Conservation (phyloP, 2,888 invertebrate species). For the Schizaphis graminum region DNA sequence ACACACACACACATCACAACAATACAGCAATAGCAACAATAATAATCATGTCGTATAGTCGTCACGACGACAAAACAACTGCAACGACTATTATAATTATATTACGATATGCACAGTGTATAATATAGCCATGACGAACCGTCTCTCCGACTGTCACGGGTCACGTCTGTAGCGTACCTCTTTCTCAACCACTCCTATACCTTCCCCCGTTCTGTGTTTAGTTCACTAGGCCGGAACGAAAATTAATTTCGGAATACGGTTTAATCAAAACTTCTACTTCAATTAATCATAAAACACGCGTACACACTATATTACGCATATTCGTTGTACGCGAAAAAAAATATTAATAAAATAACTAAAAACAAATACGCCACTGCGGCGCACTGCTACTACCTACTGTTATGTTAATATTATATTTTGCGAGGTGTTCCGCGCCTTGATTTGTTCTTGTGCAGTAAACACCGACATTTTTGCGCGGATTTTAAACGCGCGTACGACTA, state of each 20-base stretch:
- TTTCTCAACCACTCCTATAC: neutral
- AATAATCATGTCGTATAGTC: neutral
- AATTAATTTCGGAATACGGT: conserved; percentile 57
- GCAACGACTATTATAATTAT: neutral
- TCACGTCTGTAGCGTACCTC: neutral
- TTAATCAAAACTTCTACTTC: conserved; percentile 56
- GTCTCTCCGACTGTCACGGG: neutral
- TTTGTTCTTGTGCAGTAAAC: neutral
- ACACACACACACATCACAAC: neutral
- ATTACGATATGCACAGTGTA: neutral
- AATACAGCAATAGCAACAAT: neutral
- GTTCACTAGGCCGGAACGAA: conserved; percentile 51
- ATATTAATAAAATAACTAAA: neutral
- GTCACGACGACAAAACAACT: neutral
- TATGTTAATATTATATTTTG: neutral
- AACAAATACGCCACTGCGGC: neutral
- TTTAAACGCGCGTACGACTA: neutral
- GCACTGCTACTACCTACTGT: neutral
- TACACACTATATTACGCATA: neutral
- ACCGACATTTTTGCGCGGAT: neutral
- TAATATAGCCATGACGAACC: neutral
- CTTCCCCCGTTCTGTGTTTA: neutral
- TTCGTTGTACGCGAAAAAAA: conserved; percentile 41
- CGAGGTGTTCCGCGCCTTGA: neutral
- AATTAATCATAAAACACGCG: conserved; percentile 54